Percentiles rank a stretch among this genome's conserved stretches.
phyloP scores from a whole-genome alignment of 30 jellyfish, hydroid and myxozoan species.

The Hydra vulgaris region DNA sequence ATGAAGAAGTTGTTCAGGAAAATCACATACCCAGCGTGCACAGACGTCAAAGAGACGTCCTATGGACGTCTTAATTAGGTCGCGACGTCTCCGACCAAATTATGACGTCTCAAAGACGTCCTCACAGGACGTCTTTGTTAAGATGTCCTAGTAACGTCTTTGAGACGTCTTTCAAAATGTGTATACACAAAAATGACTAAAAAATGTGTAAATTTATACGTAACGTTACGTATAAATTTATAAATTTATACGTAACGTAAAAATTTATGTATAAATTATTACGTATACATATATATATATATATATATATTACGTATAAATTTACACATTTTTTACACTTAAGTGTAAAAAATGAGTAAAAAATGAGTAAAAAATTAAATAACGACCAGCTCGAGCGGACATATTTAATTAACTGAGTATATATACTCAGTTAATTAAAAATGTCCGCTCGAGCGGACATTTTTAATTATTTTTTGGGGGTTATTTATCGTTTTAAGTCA shows the following conservation, averaged over 20 bases:
- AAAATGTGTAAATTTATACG: neutral
- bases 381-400: too few species aligned
- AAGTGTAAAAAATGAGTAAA: too few species aligned
- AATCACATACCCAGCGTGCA: neutral
- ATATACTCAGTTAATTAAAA: neutral
- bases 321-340: neutral
- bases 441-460: neutral
- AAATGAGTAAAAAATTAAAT: too few species aligned
- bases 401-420: too few species aligned
- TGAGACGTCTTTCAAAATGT: neutral
- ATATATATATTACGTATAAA: too few species aligned
- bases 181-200: too few species aligned
- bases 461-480: neutral
- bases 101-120: neutral
- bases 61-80: neutral
- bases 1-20: too few species aligned
- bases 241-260: too few species aligned
- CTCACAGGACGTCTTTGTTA: neutral
- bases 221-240: neutral
- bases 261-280: too few species aligned
- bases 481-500: neutral
- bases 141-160: neutral
- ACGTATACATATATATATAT: too few species aligned
- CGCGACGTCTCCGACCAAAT: neutral
- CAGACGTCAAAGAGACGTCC: too few species aligned